Percentiles rank a stretch among this genome's conserved stretches.
These are phyloP conservation scores for Drosophila colorata DNA, from an alignment of 2,888 invertebrate species.

Conservation along the genomic window DNA sequence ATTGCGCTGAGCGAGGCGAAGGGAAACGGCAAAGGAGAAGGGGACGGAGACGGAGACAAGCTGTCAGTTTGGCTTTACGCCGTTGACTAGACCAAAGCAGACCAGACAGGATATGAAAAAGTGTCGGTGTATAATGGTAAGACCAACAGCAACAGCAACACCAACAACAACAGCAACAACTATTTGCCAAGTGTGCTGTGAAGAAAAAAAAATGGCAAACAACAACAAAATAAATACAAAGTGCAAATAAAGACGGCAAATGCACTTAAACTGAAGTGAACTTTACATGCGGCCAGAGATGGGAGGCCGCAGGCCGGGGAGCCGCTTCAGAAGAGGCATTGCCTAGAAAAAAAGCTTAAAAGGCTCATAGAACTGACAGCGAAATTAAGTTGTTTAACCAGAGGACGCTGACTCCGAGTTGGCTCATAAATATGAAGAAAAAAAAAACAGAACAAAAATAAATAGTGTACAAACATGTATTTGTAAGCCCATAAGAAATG, in stretches of 20 bases:
- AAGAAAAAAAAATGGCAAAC: conserved; percentile 36
- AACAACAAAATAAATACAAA: conserved; percentile 68
- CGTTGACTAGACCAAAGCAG: conserved; percentile 60
- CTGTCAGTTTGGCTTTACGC: conserved; percentile 65
- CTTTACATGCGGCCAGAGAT: conserved; percentile 52
- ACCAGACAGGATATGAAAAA: conserved; percentile 80
- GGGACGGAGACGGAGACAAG: conserved; percentile 43
- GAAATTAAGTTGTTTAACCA: conserved; percentile 61
- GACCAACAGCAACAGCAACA: conserved; percentile 52
- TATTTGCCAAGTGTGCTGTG: conserved; percentile 42
- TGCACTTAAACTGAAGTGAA: conserved; percentile 81
- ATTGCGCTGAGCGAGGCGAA: conserved; percentile 7
- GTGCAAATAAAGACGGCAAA: conserved; percentile 76
- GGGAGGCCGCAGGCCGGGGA: too few species aligned
- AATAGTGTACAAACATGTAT: background rate
- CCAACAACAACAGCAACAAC: conserved; percentile 45
- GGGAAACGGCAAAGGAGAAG: background rate
- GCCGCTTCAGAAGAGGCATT: conserved; percentile 27
- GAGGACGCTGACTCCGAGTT: conserved; percentile 19
- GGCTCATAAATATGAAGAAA: conserved; percentile 36
- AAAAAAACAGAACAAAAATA: conserved; percentile 11
- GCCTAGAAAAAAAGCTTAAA: conserved; percentile 39
- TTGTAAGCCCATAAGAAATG: background rate
- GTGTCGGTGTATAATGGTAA: conserved; percentile 77
- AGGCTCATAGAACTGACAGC: conserved; percentile 51